Conservation (phyloP, 2,113 vertebrate genomes). For the Semnornis frantzii region DNA sequence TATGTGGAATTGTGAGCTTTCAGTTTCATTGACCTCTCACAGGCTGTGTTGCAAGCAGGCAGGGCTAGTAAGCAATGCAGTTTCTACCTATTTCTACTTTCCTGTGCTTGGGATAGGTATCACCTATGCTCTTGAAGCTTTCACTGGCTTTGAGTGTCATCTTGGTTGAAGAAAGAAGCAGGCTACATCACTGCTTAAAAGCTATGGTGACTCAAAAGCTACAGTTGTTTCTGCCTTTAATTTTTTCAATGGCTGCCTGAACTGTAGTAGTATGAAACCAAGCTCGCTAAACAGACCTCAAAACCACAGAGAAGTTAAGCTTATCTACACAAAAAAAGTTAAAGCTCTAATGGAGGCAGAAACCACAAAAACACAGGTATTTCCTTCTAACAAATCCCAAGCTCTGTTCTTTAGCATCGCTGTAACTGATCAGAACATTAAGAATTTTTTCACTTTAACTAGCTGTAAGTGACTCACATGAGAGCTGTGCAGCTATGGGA, state of each 20-base stretch:
- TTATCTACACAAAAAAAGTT: not conserved
- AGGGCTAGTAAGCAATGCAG: not conserved
- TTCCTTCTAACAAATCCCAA: not conserved
- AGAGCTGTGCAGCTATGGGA: not conserved
- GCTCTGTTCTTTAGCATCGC: not conserved
- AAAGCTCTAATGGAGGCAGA: not conserved
- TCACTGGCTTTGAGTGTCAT: not conserved
- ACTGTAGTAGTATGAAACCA: not conserved
- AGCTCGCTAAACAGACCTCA: not conserved
- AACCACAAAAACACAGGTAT: not conserved
- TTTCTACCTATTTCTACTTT: too few species aligned
- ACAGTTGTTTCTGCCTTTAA: not conserved
- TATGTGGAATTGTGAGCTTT: not conserved
- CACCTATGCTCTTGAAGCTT: not conserved
- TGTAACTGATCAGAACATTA: not conserved
- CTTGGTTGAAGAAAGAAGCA: not conserved
- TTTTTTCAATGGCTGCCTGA: not conserved
- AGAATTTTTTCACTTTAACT: not conserved
- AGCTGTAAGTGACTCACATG: not conserved
- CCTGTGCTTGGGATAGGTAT: not conserved
- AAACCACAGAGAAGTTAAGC: not conserved
- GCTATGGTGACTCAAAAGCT: not conserved
- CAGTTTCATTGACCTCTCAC: not conserved
- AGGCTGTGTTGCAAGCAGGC: not conserved
- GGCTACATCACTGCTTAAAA: not conserved